Conservation (phyloP, 2,113 vertebrate genomes). For the Malurus cyaneus region DNA sequence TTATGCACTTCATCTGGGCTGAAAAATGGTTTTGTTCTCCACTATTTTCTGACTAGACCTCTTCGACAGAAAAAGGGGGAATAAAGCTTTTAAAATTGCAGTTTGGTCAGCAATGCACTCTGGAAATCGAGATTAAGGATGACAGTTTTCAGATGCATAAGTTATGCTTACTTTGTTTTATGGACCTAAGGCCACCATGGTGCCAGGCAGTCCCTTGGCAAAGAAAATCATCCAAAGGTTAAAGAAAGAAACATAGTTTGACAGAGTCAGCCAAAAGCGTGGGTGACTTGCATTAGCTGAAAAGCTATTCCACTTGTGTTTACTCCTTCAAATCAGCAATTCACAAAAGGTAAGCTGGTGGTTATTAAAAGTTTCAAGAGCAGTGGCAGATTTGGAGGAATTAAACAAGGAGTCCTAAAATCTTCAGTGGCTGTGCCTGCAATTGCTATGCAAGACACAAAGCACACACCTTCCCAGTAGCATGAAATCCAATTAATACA, state of each 20-base stretch:
- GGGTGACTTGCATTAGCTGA: neutral
- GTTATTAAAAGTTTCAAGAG: slow-evolving; percentile 16
- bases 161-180: slow-evolving; percentile 46
- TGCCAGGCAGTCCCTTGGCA: neutral
- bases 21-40: slow-evolving; percentile 57
- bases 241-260: neutral
- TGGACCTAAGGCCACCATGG: neutral
- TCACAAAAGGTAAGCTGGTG: neutral
- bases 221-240: slow-evolving; percentile 34
- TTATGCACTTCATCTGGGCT: slow-evolving; percentile 51
- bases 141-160: slow-evolving; percentile 52
- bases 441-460: slow-evolving; percentile 41
- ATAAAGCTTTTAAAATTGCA: slow-evolving; percentile 55
- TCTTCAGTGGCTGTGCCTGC: neutral
- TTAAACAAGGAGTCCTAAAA: neutral
- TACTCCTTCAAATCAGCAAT: neutral
- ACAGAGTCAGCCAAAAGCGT: neutral
- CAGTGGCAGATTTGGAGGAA: neutral
- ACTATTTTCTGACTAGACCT: slow-evolving; percentile 39
- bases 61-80: neutral
- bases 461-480: neutral
- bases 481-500: slow-evolving; percentile 37
- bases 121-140: slow-evolving; percentile 56
- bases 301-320: slow-evolving; percentile 25
- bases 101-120: slow-evolving; percentile 39